Conservation (phyloP, 2,797 vertebrate species). For the Menidia menidia region DNA sequence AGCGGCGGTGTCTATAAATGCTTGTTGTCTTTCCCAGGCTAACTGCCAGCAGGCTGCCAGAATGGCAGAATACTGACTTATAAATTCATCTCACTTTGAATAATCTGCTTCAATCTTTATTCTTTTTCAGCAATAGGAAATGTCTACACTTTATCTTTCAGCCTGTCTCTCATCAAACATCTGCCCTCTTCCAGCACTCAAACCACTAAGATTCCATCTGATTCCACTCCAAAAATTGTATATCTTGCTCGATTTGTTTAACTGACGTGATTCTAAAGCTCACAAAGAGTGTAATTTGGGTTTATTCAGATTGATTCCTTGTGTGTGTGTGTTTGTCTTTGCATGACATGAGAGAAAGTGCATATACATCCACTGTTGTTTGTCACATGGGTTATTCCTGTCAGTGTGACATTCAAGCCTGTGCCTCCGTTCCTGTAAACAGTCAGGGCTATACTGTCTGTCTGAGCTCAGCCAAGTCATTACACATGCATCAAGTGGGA, state of each 20-base stretch:
- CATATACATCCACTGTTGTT: constrained; percentile 43
- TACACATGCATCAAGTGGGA: constrained; percentile 72
- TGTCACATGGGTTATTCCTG: constrained; percentile 59
- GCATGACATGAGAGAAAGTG: constrained; percentile 28
- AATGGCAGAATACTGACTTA: constrained; percentile 31
- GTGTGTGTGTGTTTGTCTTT: constrained; percentile 6
- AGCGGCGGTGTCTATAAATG: constrained; percentile 38
- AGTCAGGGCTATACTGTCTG: constrained; percentile 58
- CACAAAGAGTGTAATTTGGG: constrained; percentile 32
- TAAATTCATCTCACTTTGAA: constrained; percentile 28
- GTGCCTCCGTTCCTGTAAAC: constrained; percentile 63
- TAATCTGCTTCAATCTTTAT: constrained; percentile 21
- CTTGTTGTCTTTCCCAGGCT: constrained; percentile 56
- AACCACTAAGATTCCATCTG: constrained; percentile 49
- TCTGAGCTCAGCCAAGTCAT: constrained; percentile 67
- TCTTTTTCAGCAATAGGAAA: constrained; percentile 64
- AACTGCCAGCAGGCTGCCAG: constrained; percentile 25
- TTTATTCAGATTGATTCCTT: constrained; percentile 39
- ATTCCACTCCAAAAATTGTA: constrained; percentile 38
- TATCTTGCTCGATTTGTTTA: constrained; percentile 45
- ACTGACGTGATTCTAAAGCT: constrained; percentile 48
- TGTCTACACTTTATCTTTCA: constrained; percentile 35
- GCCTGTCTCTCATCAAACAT: constrained; percentile 44
- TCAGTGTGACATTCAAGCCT: constrained; percentile 64
- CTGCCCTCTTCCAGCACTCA: constrained; percentile 46